phyloP scores from a whole-genome alignment of 2,113 vertebrate species.

The Macquaria australasica region DNA sequence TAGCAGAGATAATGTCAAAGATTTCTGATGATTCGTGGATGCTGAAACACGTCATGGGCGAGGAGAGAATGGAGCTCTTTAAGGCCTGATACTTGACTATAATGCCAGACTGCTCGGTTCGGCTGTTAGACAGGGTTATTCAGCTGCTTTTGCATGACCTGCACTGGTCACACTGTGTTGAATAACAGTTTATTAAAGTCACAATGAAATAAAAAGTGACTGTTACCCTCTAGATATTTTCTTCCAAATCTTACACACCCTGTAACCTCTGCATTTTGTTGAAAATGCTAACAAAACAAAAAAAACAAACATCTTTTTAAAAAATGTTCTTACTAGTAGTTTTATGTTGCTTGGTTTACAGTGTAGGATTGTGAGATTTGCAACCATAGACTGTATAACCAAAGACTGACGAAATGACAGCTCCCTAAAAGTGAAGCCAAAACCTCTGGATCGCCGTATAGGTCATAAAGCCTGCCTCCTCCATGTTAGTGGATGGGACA shows the following conservation, averaged over 20 bases:
- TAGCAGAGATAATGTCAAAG: conserved; percentile 69
- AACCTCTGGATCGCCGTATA: no score
- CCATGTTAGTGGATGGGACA: no score
- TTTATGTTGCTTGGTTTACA: no score
- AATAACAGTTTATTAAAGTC: conserved; percentile 22
- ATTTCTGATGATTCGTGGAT: conserved; percentile 60
- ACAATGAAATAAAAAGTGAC: background rate
- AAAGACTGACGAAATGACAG: no score
- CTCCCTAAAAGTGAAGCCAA: no score
- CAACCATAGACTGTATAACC: no score
- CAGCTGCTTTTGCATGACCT: conserved; percentile 29
- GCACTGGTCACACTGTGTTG: conserved; percentile 1
- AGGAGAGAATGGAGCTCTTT: conserved; percentile 59
- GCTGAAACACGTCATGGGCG: conserved; percentile 42
- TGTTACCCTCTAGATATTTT: background rate
- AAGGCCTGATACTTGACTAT: conserved; percentile 50
- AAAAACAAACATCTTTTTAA: no score
- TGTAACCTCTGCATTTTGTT: background rate
- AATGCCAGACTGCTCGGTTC: conserved; percentile 39
- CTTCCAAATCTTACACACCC: background rate
- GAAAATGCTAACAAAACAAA: no score
- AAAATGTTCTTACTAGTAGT: no score
- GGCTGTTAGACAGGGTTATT: conserved; percentile 37
- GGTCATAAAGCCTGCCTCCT: no score
- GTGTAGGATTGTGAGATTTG: no score